phyloP scores from a whole-genome alignment of 2,113 vertebrate genomes.

The Gasterosteus aculeatus region DNA sequence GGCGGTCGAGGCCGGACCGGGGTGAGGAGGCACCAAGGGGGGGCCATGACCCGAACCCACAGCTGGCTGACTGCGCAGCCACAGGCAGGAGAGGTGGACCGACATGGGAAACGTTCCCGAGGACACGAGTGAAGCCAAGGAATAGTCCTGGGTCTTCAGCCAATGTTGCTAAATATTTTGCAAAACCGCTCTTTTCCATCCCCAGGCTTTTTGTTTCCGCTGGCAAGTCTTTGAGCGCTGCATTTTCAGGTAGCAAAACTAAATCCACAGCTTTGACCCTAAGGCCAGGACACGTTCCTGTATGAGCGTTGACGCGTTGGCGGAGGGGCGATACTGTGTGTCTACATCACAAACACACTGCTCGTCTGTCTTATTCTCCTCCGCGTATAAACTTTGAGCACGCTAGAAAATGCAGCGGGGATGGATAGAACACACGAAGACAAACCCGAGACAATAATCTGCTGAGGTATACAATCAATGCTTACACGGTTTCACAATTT shows the following conservation, averaged over 20 bases:
- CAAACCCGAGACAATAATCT: background rate
- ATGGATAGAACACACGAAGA: background rate
- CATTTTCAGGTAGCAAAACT: constrained; percentile 41
- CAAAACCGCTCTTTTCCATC: constrained; percentile 54
- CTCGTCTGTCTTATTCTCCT: constrained; percentile 27
- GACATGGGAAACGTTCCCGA: constrained; percentile 70
- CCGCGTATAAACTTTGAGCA: background rate
- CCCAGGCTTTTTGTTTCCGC: constrained; percentile 33
- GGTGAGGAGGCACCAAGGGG: constrained; percentile 14
- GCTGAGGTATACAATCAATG: background rate
- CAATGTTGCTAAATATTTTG: constrained; percentile 72
- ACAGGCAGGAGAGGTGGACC: constrained; percentile 51
- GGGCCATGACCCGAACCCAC: constrained; percentile 62
- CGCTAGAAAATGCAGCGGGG: constrained; percentile 20
- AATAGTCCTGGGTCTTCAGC: constrained; percentile 52
- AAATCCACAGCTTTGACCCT: constrained; percentile 27
- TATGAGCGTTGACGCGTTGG: constrained; percentile 35
- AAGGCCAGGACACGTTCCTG: constrained; percentile 36
- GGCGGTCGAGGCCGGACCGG: constrained; percentile 61
- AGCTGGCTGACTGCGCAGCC: constrained; percentile 48
- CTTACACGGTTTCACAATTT: constrained; percentile 2
- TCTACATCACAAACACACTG: constrained; percentile 32
- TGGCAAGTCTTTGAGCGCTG: constrained; percentile 49
- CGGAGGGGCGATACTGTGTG: background rate
- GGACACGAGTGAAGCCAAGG: constrained; percentile 65